Percentiles rank a stretch among this genome's conserved stretches.
These are phyloP conservation scores for Allobates femoralis DNA, from an alignment of 2,797 vertebrate genomes.

Conservation along the genomic window DNA sequence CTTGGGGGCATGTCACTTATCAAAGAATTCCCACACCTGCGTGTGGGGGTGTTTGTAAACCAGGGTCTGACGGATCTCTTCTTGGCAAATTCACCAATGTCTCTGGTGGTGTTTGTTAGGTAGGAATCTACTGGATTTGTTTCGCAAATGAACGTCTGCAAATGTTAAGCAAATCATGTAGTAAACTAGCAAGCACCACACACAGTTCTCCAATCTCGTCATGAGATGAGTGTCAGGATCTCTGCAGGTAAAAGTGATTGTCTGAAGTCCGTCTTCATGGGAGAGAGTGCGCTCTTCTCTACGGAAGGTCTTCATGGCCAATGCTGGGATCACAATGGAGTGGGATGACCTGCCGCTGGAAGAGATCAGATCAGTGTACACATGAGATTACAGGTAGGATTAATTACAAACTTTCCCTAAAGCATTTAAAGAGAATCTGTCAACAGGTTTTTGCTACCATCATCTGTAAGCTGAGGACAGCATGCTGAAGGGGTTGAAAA, in stretches of 20 bases:
- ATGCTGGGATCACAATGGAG: conserved; percentile 87
- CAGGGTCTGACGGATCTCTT: conserved; percentile 29
- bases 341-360: conserved; percentile 95
- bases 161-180: conserved; percentile 67
- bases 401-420: background rate
- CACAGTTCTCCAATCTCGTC: conserved; percentile 68
- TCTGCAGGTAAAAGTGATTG: conserved; percentile 70
- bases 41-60: conserved; percentile 10
- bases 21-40: background rate
- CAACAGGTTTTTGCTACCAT: too few relatives aligned
- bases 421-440: too few relatives aligned
- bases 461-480: too few relatives aligned
- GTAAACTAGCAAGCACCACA: conserved; percentile 70
- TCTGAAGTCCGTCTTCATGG: conserved; percentile 69
- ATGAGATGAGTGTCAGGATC: conserved; percentile 68
- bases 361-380: conserved; percentile 55
- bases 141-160: conserved; percentile 66
- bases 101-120: conserved; percentile 52
- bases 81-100: conserved; percentile 59
- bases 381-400: background rate
- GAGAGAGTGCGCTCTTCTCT: conserved; percentile 64
- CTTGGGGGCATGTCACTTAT: background rate
- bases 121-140: conserved; percentile 61
- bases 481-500: too few relatives aligned
- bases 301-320: conserved; percentile 66